phyloP scores from a whole-genome alignment of 2,888 invertebrate species.

The Neoaliturus tenellus region DNA sequence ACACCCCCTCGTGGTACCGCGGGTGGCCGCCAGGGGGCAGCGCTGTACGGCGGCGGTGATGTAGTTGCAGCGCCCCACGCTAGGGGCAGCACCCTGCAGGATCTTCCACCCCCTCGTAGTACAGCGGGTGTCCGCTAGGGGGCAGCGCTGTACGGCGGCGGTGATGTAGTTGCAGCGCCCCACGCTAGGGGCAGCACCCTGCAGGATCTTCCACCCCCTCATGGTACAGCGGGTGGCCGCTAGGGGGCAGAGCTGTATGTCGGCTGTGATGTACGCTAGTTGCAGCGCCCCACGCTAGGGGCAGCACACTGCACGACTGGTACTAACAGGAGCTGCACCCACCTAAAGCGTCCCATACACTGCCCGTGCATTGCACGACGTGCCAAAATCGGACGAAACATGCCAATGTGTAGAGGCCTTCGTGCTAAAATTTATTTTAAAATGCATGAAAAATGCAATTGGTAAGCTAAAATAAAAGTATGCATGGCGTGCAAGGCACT shows the following conservation, averaged over 20 bases:
- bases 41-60: background rate
- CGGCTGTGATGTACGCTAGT: background rate
- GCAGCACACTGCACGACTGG: background rate
- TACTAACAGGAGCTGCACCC: too few species aligned
- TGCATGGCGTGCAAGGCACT: too few species aligned
- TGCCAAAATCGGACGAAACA: too few species aligned
- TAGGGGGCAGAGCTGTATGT: background rate
- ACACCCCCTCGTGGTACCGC: slow-evolving; percentile 23
- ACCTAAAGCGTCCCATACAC: too few species aligned
- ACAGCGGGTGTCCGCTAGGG: background rate
- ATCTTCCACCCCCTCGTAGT: background rate
- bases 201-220: background rate
- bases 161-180: background rate
- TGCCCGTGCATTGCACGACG: too few species aligned
- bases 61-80: background rate
- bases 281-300: background rate
- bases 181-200: background rate
- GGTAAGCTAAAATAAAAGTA: too few species aligned
- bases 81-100: background rate
- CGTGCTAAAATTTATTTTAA: too few species aligned
- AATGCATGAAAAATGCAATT: too few species aligned
- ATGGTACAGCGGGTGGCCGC: slow-evolving; percentile 1
- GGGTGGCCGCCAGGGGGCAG: slow-evolving; percentile 18
- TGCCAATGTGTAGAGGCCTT: too few species aligned
- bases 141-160: background rate